These are phyloP conservation scores for Junonia oenone DNA, from an alignment of 2,888 invertebrate genomes.

Conservation along the genomic window DNA sequence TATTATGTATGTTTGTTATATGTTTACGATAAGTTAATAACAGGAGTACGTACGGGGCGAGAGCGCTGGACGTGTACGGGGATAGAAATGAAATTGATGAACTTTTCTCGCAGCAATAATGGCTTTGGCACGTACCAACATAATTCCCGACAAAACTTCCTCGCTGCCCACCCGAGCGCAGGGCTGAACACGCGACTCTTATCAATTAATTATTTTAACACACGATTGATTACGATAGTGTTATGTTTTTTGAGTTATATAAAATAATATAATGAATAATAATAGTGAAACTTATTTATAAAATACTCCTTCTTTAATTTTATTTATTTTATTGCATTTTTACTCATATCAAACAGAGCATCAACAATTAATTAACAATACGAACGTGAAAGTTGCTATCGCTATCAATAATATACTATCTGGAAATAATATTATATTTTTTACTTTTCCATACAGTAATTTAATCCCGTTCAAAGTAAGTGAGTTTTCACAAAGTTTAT, in stretches of 20 bases:
- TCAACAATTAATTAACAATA: not conserved
- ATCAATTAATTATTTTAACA: not conserved
- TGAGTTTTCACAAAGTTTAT: slow-evolving; percentile 6
- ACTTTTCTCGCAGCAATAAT: slow-evolving; percentile 80
- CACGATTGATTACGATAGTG: not conserved
- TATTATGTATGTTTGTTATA: not conserved
- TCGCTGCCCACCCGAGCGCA: slow-evolving; percentile 53
- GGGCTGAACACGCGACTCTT: slow-evolving; percentile 46
- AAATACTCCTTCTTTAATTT: not conserved
- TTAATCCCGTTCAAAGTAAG: not conserved
- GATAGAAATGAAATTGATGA: slow-evolving; percentile 79
- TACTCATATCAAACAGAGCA: not conserved
- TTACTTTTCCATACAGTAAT: slow-evolving; percentile 1
- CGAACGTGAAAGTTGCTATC: not conserved
- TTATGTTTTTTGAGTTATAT: not conserved
- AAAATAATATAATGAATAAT: too few species aligned
- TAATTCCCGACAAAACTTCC: slow-evolving; percentile 78
- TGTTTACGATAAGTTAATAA: slow-evolving; percentile 3
- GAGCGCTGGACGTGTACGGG: slow-evolving; percentile 40
- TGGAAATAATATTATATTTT: not conserved
- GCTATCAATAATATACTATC: not conserved
- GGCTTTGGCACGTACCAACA: slow-evolving; percentile 80
- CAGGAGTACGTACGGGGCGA: slow-evolving; percentile 23
- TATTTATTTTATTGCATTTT: not conserved
- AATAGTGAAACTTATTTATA: not conserved